These are phyloP conservation scores for Podocnemis expansa DNA, from an alignment of 2,113 vertebrate species.

Conservation along the genomic window DNA sequence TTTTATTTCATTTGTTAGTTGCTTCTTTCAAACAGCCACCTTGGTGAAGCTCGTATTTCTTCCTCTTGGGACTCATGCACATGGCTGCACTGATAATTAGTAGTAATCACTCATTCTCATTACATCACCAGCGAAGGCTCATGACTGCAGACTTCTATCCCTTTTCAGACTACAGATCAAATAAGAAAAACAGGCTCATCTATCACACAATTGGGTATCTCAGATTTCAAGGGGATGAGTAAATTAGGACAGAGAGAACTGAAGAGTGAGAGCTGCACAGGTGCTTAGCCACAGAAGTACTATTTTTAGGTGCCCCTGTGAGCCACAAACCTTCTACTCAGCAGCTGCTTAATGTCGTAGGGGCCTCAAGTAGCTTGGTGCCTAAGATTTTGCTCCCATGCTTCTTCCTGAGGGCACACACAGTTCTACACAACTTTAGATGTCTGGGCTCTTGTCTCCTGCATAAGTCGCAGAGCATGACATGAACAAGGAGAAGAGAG, in stretches of 20 bases:
- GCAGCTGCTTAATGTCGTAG: neutral
- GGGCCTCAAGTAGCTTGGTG: neutral
- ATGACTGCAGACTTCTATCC: neutral
- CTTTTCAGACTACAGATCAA: neutral
- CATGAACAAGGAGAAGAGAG: neutral
- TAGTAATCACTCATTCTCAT: neutral
- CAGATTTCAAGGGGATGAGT: rapidly evolving
- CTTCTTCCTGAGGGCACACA: neutral
- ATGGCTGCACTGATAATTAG: neutral
- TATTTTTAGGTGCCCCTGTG: neutral
- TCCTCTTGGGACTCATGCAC: neutral
- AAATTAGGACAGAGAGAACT: neutral
- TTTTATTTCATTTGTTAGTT: rapidly evolving
- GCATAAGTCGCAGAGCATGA: neutral
- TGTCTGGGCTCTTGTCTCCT: neutral
- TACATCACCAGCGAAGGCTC: neutral
- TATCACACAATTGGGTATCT: neutral
- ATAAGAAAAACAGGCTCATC: neutral
- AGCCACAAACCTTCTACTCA: neutral
- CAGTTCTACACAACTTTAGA: neutral
- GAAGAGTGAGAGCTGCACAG: neutral
- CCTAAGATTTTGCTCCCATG: neutral
- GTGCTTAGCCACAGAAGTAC: neutral
- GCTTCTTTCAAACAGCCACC: neutral
- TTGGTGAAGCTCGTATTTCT: rapidly evolving